Percentiles rank a stretch among this genome's conserved stretches.
Evolutionary conservation across 1,140 invertebrate species (phyloP).

Genomic region (Chelonus insularis): DNA sequence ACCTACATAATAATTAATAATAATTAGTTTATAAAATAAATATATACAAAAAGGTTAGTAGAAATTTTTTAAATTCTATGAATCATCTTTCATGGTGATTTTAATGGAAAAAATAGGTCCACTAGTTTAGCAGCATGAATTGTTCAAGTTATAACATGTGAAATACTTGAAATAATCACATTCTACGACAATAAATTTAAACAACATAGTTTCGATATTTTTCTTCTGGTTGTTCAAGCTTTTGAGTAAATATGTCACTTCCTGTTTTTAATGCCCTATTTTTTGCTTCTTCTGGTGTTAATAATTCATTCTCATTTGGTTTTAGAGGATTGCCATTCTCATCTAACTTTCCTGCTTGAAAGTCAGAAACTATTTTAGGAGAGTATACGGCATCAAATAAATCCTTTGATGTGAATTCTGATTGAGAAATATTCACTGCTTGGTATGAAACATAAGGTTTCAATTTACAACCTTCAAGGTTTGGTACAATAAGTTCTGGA

Average conservation of each 20-base stretch:
- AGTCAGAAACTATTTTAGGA: conserved; percentile 79
- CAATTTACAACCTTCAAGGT: conserved; percentile 74
- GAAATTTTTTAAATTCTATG: conserved; percentile 12
- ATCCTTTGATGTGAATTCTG: conserved; percentile 81
- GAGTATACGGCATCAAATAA: conserved; percentile 84
- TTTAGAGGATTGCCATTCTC: conserved; percentile 69
- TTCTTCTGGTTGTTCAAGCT: neutral
- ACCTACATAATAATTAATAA: neutral
- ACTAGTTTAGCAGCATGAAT: conserved; percentile 20
- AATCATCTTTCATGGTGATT: conserved; percentile 5
- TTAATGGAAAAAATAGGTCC: conserved; percentile 3
- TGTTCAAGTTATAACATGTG: conserved; percentile 22
- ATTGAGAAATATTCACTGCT: conserved; percentile 72
- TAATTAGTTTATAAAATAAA: conserved; percentile 8
- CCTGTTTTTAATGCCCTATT: conserved; percentile 72
- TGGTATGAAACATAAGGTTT: conserved; percentile 94
- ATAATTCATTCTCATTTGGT: conserved; percentile 72
- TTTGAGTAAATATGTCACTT: conserved; percentile 73
- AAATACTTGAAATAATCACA: conserved; percentile 23
- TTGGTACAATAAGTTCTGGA: conserved; percentile 89
- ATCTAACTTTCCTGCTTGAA: conserved; percentile 71
- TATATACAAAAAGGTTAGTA: conserved; percentile 14
- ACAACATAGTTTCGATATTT: neutral
- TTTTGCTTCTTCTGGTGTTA: conserved; percentile 73
- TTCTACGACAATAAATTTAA: conserved; percentile 27